Evolutionary conservation across 2,888 invertebrate species (phyloP).

Genomic region (Stratiomys singularior): DNA sequence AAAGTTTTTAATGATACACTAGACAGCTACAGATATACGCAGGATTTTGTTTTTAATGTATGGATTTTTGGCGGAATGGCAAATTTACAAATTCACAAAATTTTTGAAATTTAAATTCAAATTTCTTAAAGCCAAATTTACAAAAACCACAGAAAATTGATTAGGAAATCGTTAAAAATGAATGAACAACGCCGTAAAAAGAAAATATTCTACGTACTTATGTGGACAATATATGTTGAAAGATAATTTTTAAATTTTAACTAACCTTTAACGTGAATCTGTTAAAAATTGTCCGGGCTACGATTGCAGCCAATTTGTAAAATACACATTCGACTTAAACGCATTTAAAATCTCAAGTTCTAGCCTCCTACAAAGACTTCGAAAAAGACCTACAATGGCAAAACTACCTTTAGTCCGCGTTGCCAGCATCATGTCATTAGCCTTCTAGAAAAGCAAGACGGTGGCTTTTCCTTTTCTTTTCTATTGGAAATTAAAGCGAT

Average conservation of each 20-base stretch:
- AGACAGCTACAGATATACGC: not conserved
- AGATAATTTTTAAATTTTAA: not conserved
- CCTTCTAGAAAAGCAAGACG: too few species aligned
- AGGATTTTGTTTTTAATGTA: not conserved
- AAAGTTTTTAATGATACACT: too few species aligned
- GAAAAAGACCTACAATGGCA: too few species aligned
- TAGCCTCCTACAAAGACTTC: too few species aligned
- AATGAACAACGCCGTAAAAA: not conserved
- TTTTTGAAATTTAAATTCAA: too few species aligned
- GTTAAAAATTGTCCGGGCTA: not conserved
- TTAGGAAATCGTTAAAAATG: not conserved
- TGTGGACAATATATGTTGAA: not conserved
- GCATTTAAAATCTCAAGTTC: not conserved
- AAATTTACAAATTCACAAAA: too few species aligned
- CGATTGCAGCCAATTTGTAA: not conserved
- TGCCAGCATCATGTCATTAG: too few species aligned
- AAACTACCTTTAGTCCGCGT: too few species aligned
- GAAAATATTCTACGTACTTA: not conserved
- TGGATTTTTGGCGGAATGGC: not conserved
- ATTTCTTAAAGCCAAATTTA: too few species aligned
- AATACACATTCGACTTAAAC: not conserved
- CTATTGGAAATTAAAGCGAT: too few species aligned
- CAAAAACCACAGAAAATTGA: not conserved
- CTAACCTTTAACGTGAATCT: too few species aligned
- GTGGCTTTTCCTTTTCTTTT: too few species aligned